Base-by-base conservation (phyloP, 2,113 vertebrate genomes). In the Cranoglanis bouderius region DNA sequence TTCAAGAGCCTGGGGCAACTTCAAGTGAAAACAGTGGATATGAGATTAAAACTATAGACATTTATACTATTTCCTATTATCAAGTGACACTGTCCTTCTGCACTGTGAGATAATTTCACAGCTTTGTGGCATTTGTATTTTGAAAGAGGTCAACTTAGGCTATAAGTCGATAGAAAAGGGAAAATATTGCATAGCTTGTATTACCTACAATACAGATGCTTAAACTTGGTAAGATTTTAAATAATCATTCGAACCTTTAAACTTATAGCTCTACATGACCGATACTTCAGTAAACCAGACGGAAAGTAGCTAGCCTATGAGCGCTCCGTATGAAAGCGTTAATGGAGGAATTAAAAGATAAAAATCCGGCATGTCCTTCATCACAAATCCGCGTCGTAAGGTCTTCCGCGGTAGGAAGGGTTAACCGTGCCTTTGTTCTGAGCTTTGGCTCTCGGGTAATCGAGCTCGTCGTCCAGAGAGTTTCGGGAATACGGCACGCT, bases 321-420 rank as follows among this genome's bases (percentile, higher is more conserved):
- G 26, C 2, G 49, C 14, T 19, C n/a, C 29, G 10, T 19, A 9
- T 16, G 29, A 9, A 5, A 7, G 43, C 21, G 74, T n/a, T 46
- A 16, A 18, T 32, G 6, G 75, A 49, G 21, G 19, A 10, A 2
- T 5, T 14, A 6, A 53, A 3, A 59, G 35, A 2, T 12, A 5
- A 82, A 82, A 82, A 21, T 81, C 75, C 43, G 10, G 8, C n/a
- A 18, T 19, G 4, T 10, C 0, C 4, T 46, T 85, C 88, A 65
- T 93, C 90, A 96, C 32, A 96, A 85, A 84, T 96, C 96, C 0
- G 88, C 95, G 21, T 96, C 96, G 19, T 94, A 95, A 3, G 94
- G 94, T 87, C 57, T 94, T 2, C 88, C 85, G 51, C 13, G 74
- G 87, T 92, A 91, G 0, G 92, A 89, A 29, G 90, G 91, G 90